Evolutionary conservation across 2,888 invertebrate genomes (phyloP).

Genomic region (Epirrita christyi): DNA sequence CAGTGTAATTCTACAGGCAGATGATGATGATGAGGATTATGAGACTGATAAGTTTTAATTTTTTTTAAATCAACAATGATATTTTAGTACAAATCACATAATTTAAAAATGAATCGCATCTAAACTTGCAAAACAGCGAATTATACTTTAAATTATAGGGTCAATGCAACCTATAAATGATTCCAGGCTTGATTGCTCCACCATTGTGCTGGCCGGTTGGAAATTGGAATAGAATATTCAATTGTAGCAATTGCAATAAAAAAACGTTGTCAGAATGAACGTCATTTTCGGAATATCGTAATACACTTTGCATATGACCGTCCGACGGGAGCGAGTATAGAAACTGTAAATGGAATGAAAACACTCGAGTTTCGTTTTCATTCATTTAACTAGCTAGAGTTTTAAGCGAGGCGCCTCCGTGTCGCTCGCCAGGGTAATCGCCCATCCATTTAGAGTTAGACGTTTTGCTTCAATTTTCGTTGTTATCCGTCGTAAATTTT

Average conservation of each 20-base stretch:
- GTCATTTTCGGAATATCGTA: slow-evolving; percentile 57
- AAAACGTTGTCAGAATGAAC: slow-evolving; percentile 40
- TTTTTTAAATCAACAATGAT: no score
- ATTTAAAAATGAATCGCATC: no score
- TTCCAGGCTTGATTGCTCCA: slow-evolving; percentile 38
- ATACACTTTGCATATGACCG: slow-evolving; percentile 66
- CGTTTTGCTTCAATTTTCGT: slow-evolving; percentile 53
- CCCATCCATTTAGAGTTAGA: slow-evolving; percentile 63
- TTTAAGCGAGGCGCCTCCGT: slow-evolving; percentile 72
- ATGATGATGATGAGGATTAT: no score
- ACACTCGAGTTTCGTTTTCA: slow-evolving; percentile 81
- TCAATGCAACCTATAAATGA: slow-evolving; percentile 39
- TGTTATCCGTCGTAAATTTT: background rate
- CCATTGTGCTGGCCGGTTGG: slow-evolving; percentile 33
- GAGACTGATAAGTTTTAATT: no score
- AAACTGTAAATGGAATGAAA: slow-evolving; percentile 80
- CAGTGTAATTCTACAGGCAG: no score
- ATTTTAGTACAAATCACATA: no score
- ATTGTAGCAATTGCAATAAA: slow-evolving; percentile 45
- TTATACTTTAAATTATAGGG: slow-evolving; percentile 36
- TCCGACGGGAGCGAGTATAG: slow-evolving; percentile 57
- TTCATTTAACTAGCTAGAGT: slow-evolving; percentile 79
- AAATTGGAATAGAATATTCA: slow-evolving; percentile 42
- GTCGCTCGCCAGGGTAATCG: slow-evolving; percentile 62
- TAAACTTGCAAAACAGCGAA: slow-evolving; percentile 28